Evolutionary conservation across 2,888 invertebrate genomes (phyloP), one percentile per base, ranked within the genome.

Genomic region (Drosophila birchii): DNA sequence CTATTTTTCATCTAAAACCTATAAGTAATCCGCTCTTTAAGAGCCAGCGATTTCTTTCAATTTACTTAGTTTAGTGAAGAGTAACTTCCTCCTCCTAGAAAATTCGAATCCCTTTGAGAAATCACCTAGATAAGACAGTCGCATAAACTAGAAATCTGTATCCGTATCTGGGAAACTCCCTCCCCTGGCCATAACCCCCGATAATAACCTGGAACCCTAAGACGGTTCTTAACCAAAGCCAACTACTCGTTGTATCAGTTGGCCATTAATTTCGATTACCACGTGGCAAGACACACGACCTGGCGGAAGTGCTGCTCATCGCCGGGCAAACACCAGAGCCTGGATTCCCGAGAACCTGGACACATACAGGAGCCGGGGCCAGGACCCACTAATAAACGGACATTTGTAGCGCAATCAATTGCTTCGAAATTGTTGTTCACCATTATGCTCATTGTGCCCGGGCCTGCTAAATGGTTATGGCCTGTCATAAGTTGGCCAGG

Each of bases 391-490:
- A 85, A 85, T 85, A 85, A 89, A 90, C 89, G 91, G 79, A 86
- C 91, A 91, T 86, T 81, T 86, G 88, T 86, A 89, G 80, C 78
- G 79, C 88, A 80, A 86, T 89, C 86, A 86, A 86, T 86, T 86
- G 86, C 88, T 89, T 88, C 78, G 75, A 75, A 88, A 85, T 89
- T 83, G 76, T 85, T 89, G 89, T 85, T 81, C 78, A 79, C 78
- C 89, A 85, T 85, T 89, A 85, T 87, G 88, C 81, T 81, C 86
- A 84, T 83, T 82, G 86, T 76, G 81, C 70, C 51, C 68, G 63
- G 60, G 70, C 78, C 80, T 64, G 87, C 79, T 85, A 87, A 89
- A 86, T 86, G 89, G 86, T 89, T 89, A 89, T 89, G 78, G 88
- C 86, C 83, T 88, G 88, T 89, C 86, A 89, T 88, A 86, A 86